Evolutionary conservation across 2,888 invertebrate genomes (phyloP), one percentile per base, ranked within the genome.

Genomic region (Phytoseiulus persimilis): DNA sequence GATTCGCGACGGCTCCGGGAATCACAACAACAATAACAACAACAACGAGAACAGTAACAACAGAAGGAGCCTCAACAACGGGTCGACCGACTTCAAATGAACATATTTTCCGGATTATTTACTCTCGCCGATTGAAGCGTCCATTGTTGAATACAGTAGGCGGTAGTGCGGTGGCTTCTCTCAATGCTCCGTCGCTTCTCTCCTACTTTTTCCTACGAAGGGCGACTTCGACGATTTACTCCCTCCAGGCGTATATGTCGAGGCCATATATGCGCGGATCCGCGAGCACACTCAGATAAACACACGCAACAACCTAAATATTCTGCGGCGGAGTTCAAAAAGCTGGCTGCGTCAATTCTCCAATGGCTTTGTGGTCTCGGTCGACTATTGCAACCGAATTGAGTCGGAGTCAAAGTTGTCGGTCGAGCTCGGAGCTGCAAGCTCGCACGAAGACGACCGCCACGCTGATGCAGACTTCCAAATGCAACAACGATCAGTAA

Each of bases 31-130:
- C 65, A 65, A 65, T 23, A 65, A 65, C 28, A 65, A 65, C 65
- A 65, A 65, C 65, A 65, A 65, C 65, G 18, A 65, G 11, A 65
- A 65, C 65, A 65, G 18, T 11, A 65, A 23, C 1, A 28, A 18
- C 11, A 28, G 65, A 65, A 65, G 65, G 65, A 65, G 9, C 9
- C 39, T 6, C 65, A 65, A 65, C 65, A 65, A 65, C 14, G 28
- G 65, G 28, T 65, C 65, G 65, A 65, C 65, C 65, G 65, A 65
- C 14, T 65, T 65, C 65, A 65, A 65, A 65, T 65, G 65, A 65
- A 65, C 65, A 65, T 65, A 65, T 65, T 65, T 65, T 65, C 65
- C 65, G 65, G 65, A 65, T 65, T 65, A 65, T 65, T 65, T 65
- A 65, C 65, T 65, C 65, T 28, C 65, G 65, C 28, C 65, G 65